Base-by-base conservation (phyloP, 1,140 invertebrate species). In the Hirudo medicinalis region DNA sequence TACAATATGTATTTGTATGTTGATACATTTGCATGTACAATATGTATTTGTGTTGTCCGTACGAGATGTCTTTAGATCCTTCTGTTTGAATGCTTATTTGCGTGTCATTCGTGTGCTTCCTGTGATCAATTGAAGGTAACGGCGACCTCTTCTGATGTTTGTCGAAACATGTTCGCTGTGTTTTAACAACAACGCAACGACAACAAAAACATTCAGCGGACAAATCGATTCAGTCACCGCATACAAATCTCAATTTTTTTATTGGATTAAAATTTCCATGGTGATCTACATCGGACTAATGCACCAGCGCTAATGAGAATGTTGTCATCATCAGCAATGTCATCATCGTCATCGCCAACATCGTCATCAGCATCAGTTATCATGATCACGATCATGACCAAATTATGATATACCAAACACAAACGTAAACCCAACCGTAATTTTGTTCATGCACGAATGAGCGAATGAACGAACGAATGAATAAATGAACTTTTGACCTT, bases 71-170 rank as follows among this genome's bases (percentile, higher is more conserved):
- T 13, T 40, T 36, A 57, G 63, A 71, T 54, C 55, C 60, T 22
- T 19, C n/a, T 13, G 40, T 66, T 25, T 36, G 63, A 57, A 66
- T 63, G 70, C 55, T 63, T 54, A 71, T 25, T 54, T 63, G 27
- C 54, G 67, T 67, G 55, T 32, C 60, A 66, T n/a, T 29, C 60
- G 9, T 32, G 67, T 25, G 25, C 25, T 66, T 29, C 11, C 32
- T 67, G 25, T 57, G 67, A 70, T 36, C 67, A 60, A 70, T 49
- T 29, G 27, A 69, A 67, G 29, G 20, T 43, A 54, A 54, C 60
- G 32, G 13, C 60, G 15, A 63, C 9, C 60, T 27, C 25, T 63
- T 57, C n/a, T 57, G 2, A 6, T 8, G 25, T 57, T 63, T 27
- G 60, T 32, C 25, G 32, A 32, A 27, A 63, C 25, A 63, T 49